Evolutionary conservation across 2,888 invertebrate genomes (phyloP), one percentile per base, ranked within the genome.

Genomic region (Eretmocerus hayati): DNA sequence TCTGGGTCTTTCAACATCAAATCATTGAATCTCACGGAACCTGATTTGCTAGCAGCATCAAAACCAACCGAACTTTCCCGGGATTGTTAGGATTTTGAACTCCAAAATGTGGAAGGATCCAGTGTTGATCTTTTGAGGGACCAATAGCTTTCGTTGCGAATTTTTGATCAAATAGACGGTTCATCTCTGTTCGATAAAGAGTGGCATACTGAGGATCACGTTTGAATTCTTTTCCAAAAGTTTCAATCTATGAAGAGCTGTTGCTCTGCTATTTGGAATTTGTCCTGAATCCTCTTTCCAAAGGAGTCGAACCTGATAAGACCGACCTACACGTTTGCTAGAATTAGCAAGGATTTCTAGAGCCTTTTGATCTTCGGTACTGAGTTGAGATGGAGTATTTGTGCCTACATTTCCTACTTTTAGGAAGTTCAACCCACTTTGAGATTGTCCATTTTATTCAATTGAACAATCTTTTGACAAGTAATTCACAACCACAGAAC

Each of bases 181-280:
- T 15, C 33, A 46, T 40, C 23, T 46, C 40, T 5, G 16, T 6
- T n/a, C 15, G 23, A 20, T 46, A 40, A 3, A 31, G 9, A 3
- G 30, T 18, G 2, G 41, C 41, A 13, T 31, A 41, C 21, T 20
- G 5, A 2, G 41, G 11, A 8, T 52, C 48, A 8, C 26, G 32
- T 26, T 21, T 19, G 30, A 52, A 38, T 19, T 42, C 41, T 30
- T 15, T 16, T 52, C 52, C 6, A 52, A 15, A 6, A 31, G 37
- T 1, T 23, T 3, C 13, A 49, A 37, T 1, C 46, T 43, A 2
- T 31, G 18, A 2, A 30, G n/a, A 3, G 43, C 41, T 6, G 31
- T 31, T 11, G 11, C 3, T 20, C 37, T 18, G 21, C 37, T 37
- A 9, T 19, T 19, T 21, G 37, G 37, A 8, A 37, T 20, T n/a